Percentiles rank a stretch among this genome's conserved stretches.
Evolutionary conservation across 2,113 vertebrate genomes (phyloP).

Genomic region (Neotoma lepida): DNA sequence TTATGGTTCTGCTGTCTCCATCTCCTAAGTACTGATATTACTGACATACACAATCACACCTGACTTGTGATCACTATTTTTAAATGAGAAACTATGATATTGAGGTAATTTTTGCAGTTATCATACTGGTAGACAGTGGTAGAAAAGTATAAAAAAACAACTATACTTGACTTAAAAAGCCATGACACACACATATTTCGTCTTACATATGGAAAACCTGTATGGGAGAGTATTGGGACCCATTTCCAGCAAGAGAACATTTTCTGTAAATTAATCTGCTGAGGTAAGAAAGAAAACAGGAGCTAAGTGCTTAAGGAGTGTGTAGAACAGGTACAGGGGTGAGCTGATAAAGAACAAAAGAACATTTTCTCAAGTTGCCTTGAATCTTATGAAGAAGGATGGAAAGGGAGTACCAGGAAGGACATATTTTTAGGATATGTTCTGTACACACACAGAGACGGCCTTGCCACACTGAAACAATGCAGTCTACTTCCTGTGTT

Average conservation of each 20-base stretch:
- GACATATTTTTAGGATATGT: not conserved
- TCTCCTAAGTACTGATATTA: not conserved
- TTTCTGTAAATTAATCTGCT: not conserved
- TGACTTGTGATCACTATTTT: not conserved
- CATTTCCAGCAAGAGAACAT: not conserved
- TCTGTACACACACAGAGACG: not conserved
- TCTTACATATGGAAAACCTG: not conserved
- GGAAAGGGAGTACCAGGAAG: not conserved
- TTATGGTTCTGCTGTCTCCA: not conserved
- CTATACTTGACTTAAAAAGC: not conserved
- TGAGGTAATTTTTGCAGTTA: not conserved
- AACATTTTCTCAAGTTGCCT: not conserved
- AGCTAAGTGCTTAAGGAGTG: not conserved
- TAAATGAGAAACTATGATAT: not conserved
- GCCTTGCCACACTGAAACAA: not conserved
- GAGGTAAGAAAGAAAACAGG: not conserved
- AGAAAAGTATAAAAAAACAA: not conserved
- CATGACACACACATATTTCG: not conserved
- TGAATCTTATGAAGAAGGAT: no score
- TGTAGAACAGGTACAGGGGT: no score
- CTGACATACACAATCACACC: not conserved
- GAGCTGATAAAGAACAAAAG: not conserved
- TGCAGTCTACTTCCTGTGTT: not conserved
- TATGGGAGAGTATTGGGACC: not conserved
- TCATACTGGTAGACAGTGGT: not conserved